These are phyloP conservation scores for Triplophysa siluroides DNA, from an alignment of 2,113 vertebrate species.

Conservation along the genomic window DNA sequence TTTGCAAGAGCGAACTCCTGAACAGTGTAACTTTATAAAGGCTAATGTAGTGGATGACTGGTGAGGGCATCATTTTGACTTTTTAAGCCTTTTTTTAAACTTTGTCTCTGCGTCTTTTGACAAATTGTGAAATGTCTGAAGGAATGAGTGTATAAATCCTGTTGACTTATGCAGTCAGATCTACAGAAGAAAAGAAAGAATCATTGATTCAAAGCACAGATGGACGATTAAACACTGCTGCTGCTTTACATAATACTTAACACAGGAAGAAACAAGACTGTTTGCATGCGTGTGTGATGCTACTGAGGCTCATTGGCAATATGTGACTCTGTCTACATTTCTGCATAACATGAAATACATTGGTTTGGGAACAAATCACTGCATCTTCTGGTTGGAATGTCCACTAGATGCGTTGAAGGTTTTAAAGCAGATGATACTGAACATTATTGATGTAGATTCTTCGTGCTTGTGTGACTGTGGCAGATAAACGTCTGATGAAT, in stretches of 20 bases:
- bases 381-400: too few species aligned
- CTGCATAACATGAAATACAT: too few species aligned
- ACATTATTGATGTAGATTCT: too few species aligned
- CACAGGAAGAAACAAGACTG: neutral
- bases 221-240: slow-evolving; percentile 15
- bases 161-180: neutral
- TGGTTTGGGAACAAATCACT: too few species aligned
- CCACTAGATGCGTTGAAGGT: too few species aligned
- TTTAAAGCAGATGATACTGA: too few species aligned
- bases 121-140: neutral
- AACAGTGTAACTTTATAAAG: neutral
- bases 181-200: neutral
- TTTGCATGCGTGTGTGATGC: neutral
- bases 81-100: neutral
- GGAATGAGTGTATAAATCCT: neutral
- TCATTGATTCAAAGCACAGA: slow-evolving; percentile 1
- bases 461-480: too few species aligned
- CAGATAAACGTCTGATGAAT: too few species aligned
- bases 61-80: neutral
- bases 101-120: neutral
- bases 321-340: too few species aligned
- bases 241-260: neutral
- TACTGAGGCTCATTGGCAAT: too few species aligned
- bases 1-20: too few species aligned
- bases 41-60: neutral